These are phyloP conservation scores for Uria lomvia DNA, from an alignment of 2,113 vertebrate species.

Conservation along the genomic window DNA sequence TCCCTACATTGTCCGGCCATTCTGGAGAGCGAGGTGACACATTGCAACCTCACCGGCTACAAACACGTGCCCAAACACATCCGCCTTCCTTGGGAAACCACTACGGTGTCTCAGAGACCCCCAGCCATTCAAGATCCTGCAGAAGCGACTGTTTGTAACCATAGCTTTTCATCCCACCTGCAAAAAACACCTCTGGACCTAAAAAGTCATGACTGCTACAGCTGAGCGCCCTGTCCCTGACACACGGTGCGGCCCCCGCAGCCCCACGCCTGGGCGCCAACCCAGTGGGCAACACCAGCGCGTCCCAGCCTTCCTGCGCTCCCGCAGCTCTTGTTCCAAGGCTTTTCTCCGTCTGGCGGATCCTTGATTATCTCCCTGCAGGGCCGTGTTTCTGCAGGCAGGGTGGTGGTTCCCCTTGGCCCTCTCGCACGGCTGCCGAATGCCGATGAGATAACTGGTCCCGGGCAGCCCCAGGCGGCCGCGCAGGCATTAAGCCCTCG, in stretches of 20 bases:
- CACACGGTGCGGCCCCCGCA: background rate
- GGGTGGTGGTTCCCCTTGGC: background rate
- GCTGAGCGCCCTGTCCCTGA: background rate
- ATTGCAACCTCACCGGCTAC: background rate
- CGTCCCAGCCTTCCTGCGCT: background rate
- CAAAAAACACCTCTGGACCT: background rate
- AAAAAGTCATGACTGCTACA: background rate
- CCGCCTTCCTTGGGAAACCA: background rate
- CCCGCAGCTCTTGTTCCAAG: background rate
- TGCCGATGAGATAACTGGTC: background rate
- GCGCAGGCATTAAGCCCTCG: background rate
- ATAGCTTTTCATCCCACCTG: background rate
- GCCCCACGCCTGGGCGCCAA: background rate
- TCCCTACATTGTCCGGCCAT: background rate
- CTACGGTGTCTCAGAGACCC: fast-evolving
- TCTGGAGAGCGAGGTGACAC: background rate
- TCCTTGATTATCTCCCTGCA: background rate
- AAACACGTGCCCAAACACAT: background rate
- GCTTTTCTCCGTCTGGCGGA: background rate
- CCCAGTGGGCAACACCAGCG: fast-evolving
- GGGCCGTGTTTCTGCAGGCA: background rate
- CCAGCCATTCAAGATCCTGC: background rate
- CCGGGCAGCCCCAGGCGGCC: constrained; percentile 25
- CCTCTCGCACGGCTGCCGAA: background rate
- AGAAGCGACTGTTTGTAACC: background rate